A percentile compares a stretch with the other conserved stretches of the same genome.
These are phyloP conservation scores for Lagria hirta DNA, from an alignment of 2,888 invertebrate species.

Conservation along the genomic window DNA sequence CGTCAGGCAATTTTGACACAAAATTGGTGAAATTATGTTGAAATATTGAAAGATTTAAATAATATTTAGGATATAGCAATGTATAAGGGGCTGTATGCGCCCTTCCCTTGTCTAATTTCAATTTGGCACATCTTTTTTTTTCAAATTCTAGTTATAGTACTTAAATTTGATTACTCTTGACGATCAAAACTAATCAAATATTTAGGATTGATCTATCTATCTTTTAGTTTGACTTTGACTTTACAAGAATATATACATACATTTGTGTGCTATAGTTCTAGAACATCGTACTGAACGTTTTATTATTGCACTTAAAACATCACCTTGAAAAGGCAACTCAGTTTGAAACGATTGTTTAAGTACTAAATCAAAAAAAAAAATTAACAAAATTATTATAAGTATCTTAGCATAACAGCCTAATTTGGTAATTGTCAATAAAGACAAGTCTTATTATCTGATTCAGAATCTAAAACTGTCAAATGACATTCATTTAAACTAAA, in stretches of 20 bases:
- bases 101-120: no score
- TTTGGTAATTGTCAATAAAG: slow-evolving; percentile 31
- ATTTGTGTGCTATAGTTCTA: slow-evolving; percentile 33
- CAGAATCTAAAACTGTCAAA: slow-evolving; percentile 7
- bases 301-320: slow-evolving; percentile 31
- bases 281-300: slow-evolving; percentile 31
- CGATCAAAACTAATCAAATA: no score
- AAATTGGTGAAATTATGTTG: no score
- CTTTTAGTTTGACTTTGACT: no score
- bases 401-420: slow-evolving; percentile 40
- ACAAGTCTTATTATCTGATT: slow-evolving; percentile 9
- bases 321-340: slow-evolving; percentile 17
- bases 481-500: slow-evolving; percentile 31
- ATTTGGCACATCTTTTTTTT: no score
- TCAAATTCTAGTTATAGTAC: no score
- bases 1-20: no score
- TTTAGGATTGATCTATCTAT: slow-evolving; percentile 1
- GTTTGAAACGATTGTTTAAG: slow-evolving; percentile 8
- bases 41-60: no score
- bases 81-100: no score
- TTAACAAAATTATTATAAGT: no score
- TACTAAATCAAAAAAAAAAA: slow-evolving; percentile 6
- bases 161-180: no score
- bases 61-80: no score
- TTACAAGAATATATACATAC: slow-evolving; percentile 8